Evolutionary conservation across 2,888 invertebrate species (phyloP), one percentile per base, ranked within the genome.

Genomic region (Drosophila anomelani): DNA sequence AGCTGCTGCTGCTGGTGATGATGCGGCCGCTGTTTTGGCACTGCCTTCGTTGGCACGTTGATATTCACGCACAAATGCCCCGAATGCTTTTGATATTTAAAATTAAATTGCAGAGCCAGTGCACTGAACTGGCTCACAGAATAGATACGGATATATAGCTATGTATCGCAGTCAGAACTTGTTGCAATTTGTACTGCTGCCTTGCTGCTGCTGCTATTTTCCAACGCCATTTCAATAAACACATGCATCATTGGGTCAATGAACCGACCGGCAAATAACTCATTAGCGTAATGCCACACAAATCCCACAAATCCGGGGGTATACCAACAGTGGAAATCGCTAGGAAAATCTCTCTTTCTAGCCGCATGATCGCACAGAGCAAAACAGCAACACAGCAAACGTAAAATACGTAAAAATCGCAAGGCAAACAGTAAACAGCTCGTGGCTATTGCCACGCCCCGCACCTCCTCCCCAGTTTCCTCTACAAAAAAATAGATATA

Each of bases 31-130:
- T 47, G 47, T 64, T 66, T 43, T 67, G 62, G 77, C 77, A 77
- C 74, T 73, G 76, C 76, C 55, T 84, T 76, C 74, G 81, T 83
- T 85, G 81, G 73, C 84, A 85, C 80, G 41, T 56, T 66, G 76
- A 62, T 61, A 72, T 80, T 67, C 75, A 80, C 84, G 85, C 80
- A 84, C 80, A 84, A 83, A 86, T 86, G 73, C 79, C 58, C 36
- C 60, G 63, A 77, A 81, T 81, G 71, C 71, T 61, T 81, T 78
- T 80, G 58, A 63, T 56, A 53, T 53, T 74, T 63, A 55, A 39
- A 58, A 62, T 64, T 77, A 60, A 81, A 81, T 64, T 67, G 68
- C 72, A 68, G 49, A 60, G 82, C 29, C 80, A 57, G 80, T 57
- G 77, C 79, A 72, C 61, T 79, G 81, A 81, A 81, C 76, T 63